Evolutionary conservation across 2,113 vertebrate species (phyloP), one percentile per base, ranked within the genome.

Genomic region (Gymnarchus niloticus): DNA sequence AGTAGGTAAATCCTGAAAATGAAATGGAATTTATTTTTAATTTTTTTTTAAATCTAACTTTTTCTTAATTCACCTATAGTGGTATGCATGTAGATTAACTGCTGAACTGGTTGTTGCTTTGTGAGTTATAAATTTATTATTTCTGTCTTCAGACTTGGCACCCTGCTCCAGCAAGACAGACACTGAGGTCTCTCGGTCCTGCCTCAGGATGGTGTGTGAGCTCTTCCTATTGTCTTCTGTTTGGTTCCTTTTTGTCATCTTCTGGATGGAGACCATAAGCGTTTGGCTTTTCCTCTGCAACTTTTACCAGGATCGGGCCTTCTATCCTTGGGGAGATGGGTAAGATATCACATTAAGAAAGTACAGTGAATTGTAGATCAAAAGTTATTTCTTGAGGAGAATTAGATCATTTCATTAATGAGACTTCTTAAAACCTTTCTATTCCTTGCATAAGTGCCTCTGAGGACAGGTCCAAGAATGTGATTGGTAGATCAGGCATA

Each of bases 261-360:
- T 95, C 89, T 96, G 95, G 95, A 91, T 95, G 85, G 94, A 96
- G 88, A 95, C 93, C n/a, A 95, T 95, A 89, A 94, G 94, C 48
- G 91, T 96, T 17, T 96, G 95, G 95, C 90, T 96, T 37, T 95
- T 95, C 87, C 90, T 96, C 49, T 95, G 94, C 84, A 92, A 94
- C 89, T 93, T 95, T 86, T 94, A 94, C 89, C 95, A 95, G 91
- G 94, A 95, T 87, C 77, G 91, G 46, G 91, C 88, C 0, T 92
- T 94, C 86, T 93, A 95, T 87, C 92, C 93, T 86, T 94, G 93
- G 93, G 93, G 93, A 85, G 93, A 94, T 85, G 90, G 94, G 95
- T 95, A 89, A 90, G 57, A 33, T 41, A 56, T 56, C 19, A 81
- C 9, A 19, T 3, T 87, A 33, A n/a, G 41, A 9, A 5, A 10